phyloP scores from a whole-genome alignment of 2,888 invertebrate species.

The Chrysolina haemoptera region DNA sequence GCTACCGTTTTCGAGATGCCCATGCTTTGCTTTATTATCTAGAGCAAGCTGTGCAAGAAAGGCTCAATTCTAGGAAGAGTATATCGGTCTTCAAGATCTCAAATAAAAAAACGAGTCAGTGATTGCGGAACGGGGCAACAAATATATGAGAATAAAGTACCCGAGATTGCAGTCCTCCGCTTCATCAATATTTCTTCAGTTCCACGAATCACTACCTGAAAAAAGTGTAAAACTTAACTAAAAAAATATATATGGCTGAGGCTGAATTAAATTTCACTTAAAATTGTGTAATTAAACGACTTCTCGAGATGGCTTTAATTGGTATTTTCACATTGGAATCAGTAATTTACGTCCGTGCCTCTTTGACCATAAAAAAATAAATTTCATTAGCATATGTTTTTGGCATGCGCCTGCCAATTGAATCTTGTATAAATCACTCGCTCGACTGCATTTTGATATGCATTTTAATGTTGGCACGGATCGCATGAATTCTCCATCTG shows the following conservation, averaged over 20 bases:
- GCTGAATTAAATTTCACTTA: slow-evolving; percentile 15
- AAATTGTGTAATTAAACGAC: slow-evolving; percentile 13
- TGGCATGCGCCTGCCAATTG: slow-evolving; percentile 36
- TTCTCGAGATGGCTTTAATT: slow-evolving; percentile 23
- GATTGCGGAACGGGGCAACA: too few relatives aligned
- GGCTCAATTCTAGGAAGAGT: too few relatives aligned
- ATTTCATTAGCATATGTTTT: slow-evolving; percentile 40
- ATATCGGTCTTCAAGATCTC: too few relatives aligned
- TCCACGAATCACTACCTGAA: neutral
- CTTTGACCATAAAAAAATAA: slow-evolving; percentile 33
- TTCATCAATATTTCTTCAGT: neutral
- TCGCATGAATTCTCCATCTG: slow-evolving; percentile 24
- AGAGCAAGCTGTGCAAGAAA: too few relatives aligned
- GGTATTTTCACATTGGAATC: slow-evolving; percentile 26
- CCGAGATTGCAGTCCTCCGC: too few relatives aligned
- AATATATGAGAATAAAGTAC: too few relatives aligned
- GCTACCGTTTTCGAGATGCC: too few relatives aligned
- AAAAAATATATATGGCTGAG: neutral
- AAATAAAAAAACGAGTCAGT: too few relatives aligned
- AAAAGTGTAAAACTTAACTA: neutral
- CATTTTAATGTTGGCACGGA: slow-evolving; percentile 32
- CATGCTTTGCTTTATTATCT: too few relatives aligned
- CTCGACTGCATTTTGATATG: slow-evolving; percentile 24
- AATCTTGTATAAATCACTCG: slow-evolving; percentile 24
- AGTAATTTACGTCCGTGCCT: slow-evolving; percentile 20